Conservation (phyloP, 92 coral and sea anemone species). For the Porites lobata region DNA sequence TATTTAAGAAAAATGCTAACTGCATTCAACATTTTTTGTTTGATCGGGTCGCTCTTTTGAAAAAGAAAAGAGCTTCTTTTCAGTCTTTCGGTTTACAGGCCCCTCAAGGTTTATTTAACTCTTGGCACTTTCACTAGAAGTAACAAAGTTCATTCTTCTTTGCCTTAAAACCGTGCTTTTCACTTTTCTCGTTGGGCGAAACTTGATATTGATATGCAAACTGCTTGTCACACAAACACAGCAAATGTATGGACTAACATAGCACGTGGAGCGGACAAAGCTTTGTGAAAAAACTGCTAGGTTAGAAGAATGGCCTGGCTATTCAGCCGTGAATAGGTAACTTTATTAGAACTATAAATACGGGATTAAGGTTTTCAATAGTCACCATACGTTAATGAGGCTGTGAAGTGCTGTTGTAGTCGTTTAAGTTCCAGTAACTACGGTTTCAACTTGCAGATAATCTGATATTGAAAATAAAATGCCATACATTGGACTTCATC, state of each 20-base stretch:
- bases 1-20: too few species aligned
- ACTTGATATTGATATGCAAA: not conserved
- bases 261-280: constrained; percentile 13
- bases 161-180: too few species aligned
- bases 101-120: too few species aligned
- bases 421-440: not conserved
- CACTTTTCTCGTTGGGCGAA: not conserved
- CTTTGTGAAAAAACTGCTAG: not conserved
- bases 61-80: too few species aligned
- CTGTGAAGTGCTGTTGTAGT: not conserved
- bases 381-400: not conserved
- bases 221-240: too few species aligned
- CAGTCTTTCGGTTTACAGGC: too few species aligned
- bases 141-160: too few species aligned
- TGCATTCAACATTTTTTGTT: too few species aligned
- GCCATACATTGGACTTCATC: not conserved
- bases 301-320: not conserved
- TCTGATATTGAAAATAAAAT: not conserved
- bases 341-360: constrained; percentile 8
- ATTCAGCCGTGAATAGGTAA: constrained; percentile 3
- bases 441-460: not conserved
- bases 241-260: not conserved
- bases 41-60: too few species aligned
- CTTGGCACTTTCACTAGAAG: too few species aligned
- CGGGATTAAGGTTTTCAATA: not conserved